phyloP scores from a whole-genome alignment of 2,797 vertebrate genomes.

The Glossophaga mutica region DNA sequence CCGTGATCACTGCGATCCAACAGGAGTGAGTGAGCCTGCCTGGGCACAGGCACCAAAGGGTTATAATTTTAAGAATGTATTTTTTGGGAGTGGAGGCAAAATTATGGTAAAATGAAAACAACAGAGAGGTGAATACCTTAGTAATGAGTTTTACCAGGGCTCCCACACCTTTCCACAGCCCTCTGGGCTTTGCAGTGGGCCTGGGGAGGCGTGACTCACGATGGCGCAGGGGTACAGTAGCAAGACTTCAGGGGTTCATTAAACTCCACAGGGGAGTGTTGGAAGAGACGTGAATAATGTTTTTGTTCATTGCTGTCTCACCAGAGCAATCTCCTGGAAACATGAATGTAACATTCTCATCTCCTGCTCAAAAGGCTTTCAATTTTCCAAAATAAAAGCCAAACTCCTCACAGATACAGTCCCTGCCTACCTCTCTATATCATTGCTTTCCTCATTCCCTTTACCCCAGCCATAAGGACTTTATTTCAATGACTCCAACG shows the following conservation, averaged over 20 bases:
- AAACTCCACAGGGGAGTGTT: neutral
- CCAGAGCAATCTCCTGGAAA: neutral
- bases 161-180: neutral
- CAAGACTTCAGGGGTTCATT: neutral
- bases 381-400: neutral
- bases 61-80: conserved; percentile 60
- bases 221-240: neutral
- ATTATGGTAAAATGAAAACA: conserved; percentile 10
- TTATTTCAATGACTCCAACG: neutral
- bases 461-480: neutral
- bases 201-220: neutral
- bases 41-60: neutral
- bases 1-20: neutral
- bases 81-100: conserved; percentile 17
- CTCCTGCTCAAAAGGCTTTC: neutral
- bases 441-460: neutral
- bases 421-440: neutral
- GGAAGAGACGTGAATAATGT: neutral
- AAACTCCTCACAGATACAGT: neutral
- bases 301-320: neutral
- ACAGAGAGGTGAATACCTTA: neutral
- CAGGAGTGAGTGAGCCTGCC: conserved; percentile 31
- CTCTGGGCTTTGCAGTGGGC: neutral
- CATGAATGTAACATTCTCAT: neutral
- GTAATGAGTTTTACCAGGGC: neutral